phyloP scores from a whole-genome alignment of 1,140 invertebrate species.

The Psix sp. region DNA sequence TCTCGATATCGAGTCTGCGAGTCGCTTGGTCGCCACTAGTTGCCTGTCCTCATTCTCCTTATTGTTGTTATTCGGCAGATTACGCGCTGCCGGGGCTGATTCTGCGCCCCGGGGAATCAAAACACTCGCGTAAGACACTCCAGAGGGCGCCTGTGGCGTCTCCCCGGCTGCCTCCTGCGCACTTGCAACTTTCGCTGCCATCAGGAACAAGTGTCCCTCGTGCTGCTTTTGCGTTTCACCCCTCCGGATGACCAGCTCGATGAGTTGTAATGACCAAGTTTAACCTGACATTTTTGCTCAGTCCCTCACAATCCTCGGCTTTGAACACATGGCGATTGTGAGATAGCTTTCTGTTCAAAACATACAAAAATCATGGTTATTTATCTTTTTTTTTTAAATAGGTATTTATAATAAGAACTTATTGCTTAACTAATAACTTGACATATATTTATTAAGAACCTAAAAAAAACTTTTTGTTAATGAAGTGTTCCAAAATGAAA shows the following conservation, averaged over 20 bases:
- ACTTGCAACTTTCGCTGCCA: neutral
- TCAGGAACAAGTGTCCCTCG: neutral
- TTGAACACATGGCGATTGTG: slow-evolving; percentile 13
- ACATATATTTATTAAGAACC: no score
- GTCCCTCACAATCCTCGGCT: neutral
- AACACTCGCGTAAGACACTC: slow-evolving; percentile 77
- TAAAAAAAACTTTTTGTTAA: no score
- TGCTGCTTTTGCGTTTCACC: no score
- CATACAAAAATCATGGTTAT: neutral
- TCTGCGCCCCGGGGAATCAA: slow-evolving; percentile 70
- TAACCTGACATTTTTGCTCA: slow-evolving; percentile 13
- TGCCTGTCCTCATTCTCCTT: slow-evolving; percentile 75
- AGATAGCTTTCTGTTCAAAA: neutral
- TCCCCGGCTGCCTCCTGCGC: slow-evolving; percentile 66
- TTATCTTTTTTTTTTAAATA: no score
- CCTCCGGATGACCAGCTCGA: no score
- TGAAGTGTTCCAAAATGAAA: no score
- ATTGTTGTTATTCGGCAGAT: slow-evolving; percentile 69
- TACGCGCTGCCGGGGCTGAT: slow-evolving; percentile 9
- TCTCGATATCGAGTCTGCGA: slow-evolving; percentile 16
- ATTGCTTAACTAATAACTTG: no score
- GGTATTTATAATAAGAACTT: no score
- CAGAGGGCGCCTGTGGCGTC: slow-evolving; percentile 55
- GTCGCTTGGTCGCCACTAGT: slow-evolving; percentile 32
- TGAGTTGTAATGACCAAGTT: neutral